phyloP scores from a whole-genome alignment of 2,797 vertebrate genomes.

The Bufotes viridis region DNA sequence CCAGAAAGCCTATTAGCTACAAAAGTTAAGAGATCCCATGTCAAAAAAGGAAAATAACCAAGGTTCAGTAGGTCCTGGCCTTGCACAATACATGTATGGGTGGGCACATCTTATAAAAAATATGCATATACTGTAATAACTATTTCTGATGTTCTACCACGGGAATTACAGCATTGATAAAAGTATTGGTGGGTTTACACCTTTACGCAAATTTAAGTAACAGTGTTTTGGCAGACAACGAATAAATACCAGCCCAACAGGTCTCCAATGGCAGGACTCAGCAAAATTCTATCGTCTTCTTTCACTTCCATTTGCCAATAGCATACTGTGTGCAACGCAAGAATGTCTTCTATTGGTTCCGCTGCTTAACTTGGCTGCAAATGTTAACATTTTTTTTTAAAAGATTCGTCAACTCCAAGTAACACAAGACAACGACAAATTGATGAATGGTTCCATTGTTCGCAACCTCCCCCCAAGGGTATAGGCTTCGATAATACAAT shows the following conservation, averaged over 20 bases:
- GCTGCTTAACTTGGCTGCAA: not conserved
- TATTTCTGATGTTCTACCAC: too few relatives aligned
- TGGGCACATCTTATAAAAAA: too few relatives aligned
- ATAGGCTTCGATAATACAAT: not conserved
- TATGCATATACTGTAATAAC: too few relatives aligned
- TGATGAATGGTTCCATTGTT: slow-evolving; percentile 28
- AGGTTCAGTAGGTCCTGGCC: too few relatives aligned
- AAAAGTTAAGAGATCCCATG: too few relatives aligned
- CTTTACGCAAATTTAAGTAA: too few relatives aligned
- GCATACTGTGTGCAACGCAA: not conserved
- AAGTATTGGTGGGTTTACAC: too few relatives aligned
- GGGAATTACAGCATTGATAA: too few relatives aligned
- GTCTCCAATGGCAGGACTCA: not conserved
- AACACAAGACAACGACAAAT: slow-evolving; percentile 4
- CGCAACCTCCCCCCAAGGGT: slow-evolving; percentile 8
- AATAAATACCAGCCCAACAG: not conserved
- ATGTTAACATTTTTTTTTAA: slow-evolving; percentile 8
- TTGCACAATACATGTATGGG: too few relatives aligned
- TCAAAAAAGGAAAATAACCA: too few relatives aligned
- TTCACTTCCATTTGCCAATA: not conserved
- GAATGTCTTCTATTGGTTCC: not conserved
- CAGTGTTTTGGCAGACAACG: too few relatives aligned
- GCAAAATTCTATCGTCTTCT: not conserved
- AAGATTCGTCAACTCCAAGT: not conserved
- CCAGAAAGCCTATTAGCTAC: too few relatives aligned